phyloP scores from a whole-genome alignment of 1,140 invertebrate species.

The Cephus cinctus region DNA sequence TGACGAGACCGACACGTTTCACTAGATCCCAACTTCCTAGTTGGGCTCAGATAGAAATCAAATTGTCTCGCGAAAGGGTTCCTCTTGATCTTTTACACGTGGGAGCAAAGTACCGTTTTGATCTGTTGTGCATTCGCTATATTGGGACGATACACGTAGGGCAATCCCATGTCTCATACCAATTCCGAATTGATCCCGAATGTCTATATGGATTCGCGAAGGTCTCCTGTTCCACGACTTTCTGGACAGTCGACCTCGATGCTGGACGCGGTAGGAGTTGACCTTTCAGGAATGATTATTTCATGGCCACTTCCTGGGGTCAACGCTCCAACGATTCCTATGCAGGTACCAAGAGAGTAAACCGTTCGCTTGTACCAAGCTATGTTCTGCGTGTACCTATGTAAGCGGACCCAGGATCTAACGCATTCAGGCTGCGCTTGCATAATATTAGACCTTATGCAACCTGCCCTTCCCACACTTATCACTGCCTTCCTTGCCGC shows the following conservation, averaged over 20 bases:
- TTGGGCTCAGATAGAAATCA: no score
- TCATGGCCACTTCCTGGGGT: conserved; percentile 53
- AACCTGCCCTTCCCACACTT: conserved; percentile 58
- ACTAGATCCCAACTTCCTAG: conserved; percentile 45
- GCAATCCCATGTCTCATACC: no score
- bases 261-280: conserved; percentile 35
- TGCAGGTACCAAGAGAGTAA: conserved; percentile 32
- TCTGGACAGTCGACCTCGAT: neutral
- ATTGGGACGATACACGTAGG: no score
- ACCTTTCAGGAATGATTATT: conserved; percentile 52
- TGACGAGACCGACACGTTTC: conserved; percentile 53
- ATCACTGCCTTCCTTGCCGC: conserved; percentile 45
- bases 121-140: no score
- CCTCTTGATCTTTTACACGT: conserved; percentile 28
- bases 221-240: neutral
- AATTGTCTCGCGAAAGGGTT: neutral
- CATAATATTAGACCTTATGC: conserved; percentile 55
- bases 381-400: conserved; percentile 34
- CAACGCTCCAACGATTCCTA: conserved; percentile 49
- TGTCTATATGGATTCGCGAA: neutral
- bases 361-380: conserved; percentile 27
- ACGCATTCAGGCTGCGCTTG: conserved; percentile 50
- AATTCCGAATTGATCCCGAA: no score
- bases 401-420: conserved; percentile 37
- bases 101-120: no score